Evolutionary conservation across 2,888 invertebrate species (phyloP), one percentile per base, ranked within the genome.

Genomic region (Apoda limacodes): DNA sequence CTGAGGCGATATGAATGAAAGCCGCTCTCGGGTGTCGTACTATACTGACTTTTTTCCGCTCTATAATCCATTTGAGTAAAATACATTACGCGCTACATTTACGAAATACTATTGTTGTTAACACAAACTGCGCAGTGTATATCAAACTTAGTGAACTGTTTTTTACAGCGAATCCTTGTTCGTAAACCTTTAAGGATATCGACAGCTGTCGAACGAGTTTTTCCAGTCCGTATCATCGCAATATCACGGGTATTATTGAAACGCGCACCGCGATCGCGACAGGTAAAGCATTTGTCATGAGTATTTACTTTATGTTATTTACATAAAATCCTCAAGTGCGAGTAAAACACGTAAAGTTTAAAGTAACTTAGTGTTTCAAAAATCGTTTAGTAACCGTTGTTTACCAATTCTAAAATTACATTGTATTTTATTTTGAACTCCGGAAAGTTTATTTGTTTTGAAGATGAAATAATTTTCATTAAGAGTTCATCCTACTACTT

Each of bases 221-320:
- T 78, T 78, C 78, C 76, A 78, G 78, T 80, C 66, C 60, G 72
- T 75, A 78, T 78, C 78, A 76, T 80, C 78, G 74, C 76, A 69
- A 75, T 80, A 80, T 78, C 76, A 78, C 71, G 76, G 75, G 75
- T 78, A 75, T 78, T 76, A 78, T 78, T 71, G 66, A 78, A 75
- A 68, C 72, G 65, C 64, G 68, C 67, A 60, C 64, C 64, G 70
- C 62, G 72, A 63, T 60, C 74, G 70, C 74, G 78, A 72, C 78
- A 76, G 74, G 72, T 75, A 72, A 69, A 68, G 63, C 69, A 71
- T 78, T 74, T 76, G 78, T 75, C 74, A 66, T 60, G 52, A 59
- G 56, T 74, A 70, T 75, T 74, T 74, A 67, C 65, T 55, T 53
- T 58, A 54, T 52, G 48, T 45, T n/a, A n/a, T n/a, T n/a, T n/a